phyloP scores from a whole-genome alignment of 2,797 vertebrate genomes.

The Prunella strophiata region DNA sequence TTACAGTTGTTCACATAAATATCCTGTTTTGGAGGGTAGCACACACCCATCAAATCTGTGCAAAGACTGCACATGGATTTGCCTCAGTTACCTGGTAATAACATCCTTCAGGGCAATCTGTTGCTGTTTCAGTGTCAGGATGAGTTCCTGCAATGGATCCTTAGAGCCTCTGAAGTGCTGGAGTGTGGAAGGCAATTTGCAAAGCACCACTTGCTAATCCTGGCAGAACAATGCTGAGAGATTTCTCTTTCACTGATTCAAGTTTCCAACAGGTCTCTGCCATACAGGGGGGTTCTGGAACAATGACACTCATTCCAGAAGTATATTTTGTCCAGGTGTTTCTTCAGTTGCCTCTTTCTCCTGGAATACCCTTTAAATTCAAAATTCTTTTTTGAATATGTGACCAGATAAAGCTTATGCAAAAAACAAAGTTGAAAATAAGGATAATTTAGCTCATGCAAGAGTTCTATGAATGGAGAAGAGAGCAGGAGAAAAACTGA shows the following conservation, averaged over 20 bases:
- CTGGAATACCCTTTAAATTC: slow-evolving; percentile 70
- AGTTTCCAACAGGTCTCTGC: slow-evolving; percentile 81
- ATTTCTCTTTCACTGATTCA: slow-evolving; percentile 43
- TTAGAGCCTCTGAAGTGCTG: slow-evolving; percentile 55
- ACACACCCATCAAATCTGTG: background rate
- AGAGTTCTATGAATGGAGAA: background rate
- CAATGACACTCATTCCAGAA: slow-evolving; percentile 81
- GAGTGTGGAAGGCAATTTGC: slow-evolving; percentile 64
- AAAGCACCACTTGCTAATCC: slow-evolving; percentile 75
- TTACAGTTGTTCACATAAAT: background rate
- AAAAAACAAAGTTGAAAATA: background rate
- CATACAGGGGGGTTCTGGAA: slow-evolving; percentile 80
- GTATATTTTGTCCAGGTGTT: slow-evolving; percentile 83
- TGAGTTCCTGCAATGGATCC: slow-evolving; percentile 70
- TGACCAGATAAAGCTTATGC: background rate
- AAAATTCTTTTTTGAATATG: background rate
- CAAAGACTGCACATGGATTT: background rate
- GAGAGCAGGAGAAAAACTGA: background rate
- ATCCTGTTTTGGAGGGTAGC: background rate
- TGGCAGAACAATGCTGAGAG: slow-evolving; percentile 1
- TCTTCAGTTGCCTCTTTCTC: slow-evolving; percentile 82
- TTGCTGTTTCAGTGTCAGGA: slow-evolving; percentile 72
- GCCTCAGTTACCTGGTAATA: slow-evolving; percentile 75
- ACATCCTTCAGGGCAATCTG: slow-evolving; percentile 70
- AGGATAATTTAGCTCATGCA: background rate